These are phyloP conservation scores for Zaprionus bogoriensis DNA, from an alignment of 2,888 invertebrate genomes.

Conservation along the genomic window DNA sequence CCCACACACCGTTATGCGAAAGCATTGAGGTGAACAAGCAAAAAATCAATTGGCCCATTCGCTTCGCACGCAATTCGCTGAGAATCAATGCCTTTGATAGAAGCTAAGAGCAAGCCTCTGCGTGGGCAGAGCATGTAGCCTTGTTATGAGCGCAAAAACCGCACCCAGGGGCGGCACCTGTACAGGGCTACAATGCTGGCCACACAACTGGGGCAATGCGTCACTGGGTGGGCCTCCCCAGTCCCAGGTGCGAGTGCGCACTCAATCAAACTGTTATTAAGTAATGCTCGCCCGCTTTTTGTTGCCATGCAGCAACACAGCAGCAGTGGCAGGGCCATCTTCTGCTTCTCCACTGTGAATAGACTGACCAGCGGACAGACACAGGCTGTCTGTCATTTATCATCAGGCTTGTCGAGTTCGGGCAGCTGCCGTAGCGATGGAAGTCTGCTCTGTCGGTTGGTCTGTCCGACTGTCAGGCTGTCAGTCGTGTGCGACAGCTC, in stretches of 20 bases:
- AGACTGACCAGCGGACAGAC: constrained; percentile 24
- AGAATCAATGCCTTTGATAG: constrained; percentile 57
- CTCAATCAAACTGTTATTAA: not conserved
- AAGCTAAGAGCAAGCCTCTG: not conserved
- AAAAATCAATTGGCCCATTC: constrained; percentile 41
- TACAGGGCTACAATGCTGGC: not conserved
- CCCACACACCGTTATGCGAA: constrained; percentile 32
- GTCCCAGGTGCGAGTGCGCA: not conserved
- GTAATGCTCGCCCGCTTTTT: not conserved
- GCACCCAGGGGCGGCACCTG: not conserved
- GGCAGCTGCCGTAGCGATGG: no score
- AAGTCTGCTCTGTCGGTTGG: not conserved
- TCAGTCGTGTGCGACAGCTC: constrained; percentile 30
- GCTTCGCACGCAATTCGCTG: constrained; percentile 24
- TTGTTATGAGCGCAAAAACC: not conserved
- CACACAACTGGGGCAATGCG: not conserved
- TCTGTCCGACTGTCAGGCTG: constrained; percentile 3
- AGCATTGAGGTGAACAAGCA: constrained; percentile 26
- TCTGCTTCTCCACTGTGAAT: constrained; percentile 38
- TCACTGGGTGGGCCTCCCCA: not conserved
- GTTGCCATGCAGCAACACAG: constrained; percentile 10
- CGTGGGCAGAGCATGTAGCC: not conserved
- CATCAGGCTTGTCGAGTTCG: constrained; percentile 38
- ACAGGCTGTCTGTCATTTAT: constrained; percentile 42
- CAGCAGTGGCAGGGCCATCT: not conserved